Evolutionary conservation across 1,140 invertebrate species (phyloP).

Genomic region (Heterodera schachtii): DNA sequence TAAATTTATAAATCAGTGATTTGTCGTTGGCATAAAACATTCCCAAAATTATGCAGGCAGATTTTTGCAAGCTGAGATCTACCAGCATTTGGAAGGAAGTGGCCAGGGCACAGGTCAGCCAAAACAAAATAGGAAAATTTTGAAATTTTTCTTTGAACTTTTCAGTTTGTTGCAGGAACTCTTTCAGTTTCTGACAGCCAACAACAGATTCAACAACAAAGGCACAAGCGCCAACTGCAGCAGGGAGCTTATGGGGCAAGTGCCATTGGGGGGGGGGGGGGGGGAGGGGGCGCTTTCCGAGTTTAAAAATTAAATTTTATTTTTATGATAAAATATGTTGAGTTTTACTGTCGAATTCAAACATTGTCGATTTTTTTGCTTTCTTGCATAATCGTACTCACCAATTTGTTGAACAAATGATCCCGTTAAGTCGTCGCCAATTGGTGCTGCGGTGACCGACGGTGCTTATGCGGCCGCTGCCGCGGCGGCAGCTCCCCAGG

Average conservation of each 20-base stretch:
- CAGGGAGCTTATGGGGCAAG: neutral
- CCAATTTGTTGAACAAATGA: too few species aligned
- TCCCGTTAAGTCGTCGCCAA: too few species aligned
- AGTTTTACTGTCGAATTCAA: too few species aligned
- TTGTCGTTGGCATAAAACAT: too few species aligned
- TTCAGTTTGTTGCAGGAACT: neutral
- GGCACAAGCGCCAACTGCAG: slow-evolving; percentile 11
- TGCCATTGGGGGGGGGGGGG: neutral
- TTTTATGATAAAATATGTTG: too few species aligned
- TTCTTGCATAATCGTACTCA: too few species aligned
- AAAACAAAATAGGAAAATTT: neutral
- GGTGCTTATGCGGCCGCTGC: neutral
- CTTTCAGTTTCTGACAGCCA: neutral
- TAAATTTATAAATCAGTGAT: too few species aligned
- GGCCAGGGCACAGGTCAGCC: slow-evolving; percentile 4
- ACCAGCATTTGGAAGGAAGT: slow-evolving; percentile 19
- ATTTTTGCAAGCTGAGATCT: slow-evolving; percentile 15
- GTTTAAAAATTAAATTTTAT: too few species aligned
- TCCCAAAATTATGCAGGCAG: neutral
- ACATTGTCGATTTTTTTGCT: too few species aligned
- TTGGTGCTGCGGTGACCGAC: neutral
- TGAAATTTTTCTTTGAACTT: neutral
- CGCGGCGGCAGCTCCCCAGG: slow-evolving; percentile 2
- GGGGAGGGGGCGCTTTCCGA: too few species aligned
- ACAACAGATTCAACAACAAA: neutral